Base-by-base conservation (phyloP, 2,888 invertebrate genomes). In the Sturmia bella region DNA sequence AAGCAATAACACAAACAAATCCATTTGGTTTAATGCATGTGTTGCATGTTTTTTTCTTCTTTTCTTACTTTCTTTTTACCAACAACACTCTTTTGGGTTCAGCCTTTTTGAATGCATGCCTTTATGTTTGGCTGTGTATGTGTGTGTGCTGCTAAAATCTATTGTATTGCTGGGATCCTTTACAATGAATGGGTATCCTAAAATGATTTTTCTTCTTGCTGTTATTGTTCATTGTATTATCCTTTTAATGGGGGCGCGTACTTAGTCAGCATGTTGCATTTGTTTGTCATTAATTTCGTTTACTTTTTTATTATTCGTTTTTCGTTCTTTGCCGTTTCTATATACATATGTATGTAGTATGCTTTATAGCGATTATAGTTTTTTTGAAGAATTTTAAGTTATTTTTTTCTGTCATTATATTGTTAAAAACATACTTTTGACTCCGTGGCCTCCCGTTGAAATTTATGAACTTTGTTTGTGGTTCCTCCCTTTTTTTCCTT, bases 201-300 rank as follows among this genome's bases (percentile, higher is more conserved):
- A 84, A 84, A 78, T 83, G 83, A 80, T 69, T 72, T 54, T 41
- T 69, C 45, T 41, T 57, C 7, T 45, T 68, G 52, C 41, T 61
- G 63, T 39, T 78, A 41, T 54, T 69, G 68, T 69, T 69, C 74
- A 27, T 57, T 56, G 56, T 69, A 57, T 73, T 77, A 68, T 77
- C 59, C 82, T 70, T 82, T 77, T 75, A 82, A 82, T 82, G 78
- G 78, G 74, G 80, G 77, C 82, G 78, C 69, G 74, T 56, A 75
- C 82, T 78, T 78, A 78, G 78, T 78, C 78, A 82, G 82, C 78
- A 64, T 82, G 82, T 75, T 82, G 69, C 82, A 82, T 82, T 82
- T 82, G 82, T 75, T 82, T 75, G 78, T 64, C 78, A 66, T 82
- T 82, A 82, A 82, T 82, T 82, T 81, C 68, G 45, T 54, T 76